Base-by-base conservation (phyloP, 2,113 vertebrate genomes). In the Lipotes vexillifer region DNA sequence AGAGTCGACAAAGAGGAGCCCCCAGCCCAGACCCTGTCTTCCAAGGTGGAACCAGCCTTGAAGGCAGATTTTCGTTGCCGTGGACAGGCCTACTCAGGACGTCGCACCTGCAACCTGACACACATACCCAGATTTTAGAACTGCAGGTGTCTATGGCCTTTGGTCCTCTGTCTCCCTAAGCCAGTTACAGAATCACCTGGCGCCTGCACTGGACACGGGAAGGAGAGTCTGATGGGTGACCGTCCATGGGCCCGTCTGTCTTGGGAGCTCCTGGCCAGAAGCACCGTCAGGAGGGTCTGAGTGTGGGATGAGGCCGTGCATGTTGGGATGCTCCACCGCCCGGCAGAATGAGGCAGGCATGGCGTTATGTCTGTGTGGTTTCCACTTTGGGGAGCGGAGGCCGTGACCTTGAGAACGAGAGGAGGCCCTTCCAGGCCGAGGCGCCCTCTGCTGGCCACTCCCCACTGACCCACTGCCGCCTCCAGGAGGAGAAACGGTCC, bases 21-120 rank as follows among this genome's bases (percentile, higher is more conserved):
- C 41, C 46, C 12, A 6, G 46, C 59, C 46, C 68, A 41, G 29
- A 12, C 33, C 5, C 72, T 17, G 2, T n/a, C 38, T 23, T 66
- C 10, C 4, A 20, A n/a, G 63, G 46, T 41, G 25, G 46, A 75
- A 14, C 66, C 31, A 31, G 68, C 75, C 63, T 77, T 3, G 0
- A 8, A 5, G 5, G 23, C 25, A 31, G 41, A 3, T 4, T 17
- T 14, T 65, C 3, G 3, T 11, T 8, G 4, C 21, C 0, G 7
- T 21, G 7, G 29, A 15, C 63, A 23, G 44, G 81, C 29, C 61
- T 15, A 6, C 20, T 38, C 13, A 29, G 25, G 36, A 8, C 3
- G 17, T 27, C 2, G 18, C n/a, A 38, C 18, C 33, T 17, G 9
- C 2, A 14, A 6, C 25, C 55, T 0, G 41, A 13, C 0, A 0